Evolutionary conservation across 64 coral and sea anemone genomes (phyloP).

Genomic region (Porites lutea): DNA sequence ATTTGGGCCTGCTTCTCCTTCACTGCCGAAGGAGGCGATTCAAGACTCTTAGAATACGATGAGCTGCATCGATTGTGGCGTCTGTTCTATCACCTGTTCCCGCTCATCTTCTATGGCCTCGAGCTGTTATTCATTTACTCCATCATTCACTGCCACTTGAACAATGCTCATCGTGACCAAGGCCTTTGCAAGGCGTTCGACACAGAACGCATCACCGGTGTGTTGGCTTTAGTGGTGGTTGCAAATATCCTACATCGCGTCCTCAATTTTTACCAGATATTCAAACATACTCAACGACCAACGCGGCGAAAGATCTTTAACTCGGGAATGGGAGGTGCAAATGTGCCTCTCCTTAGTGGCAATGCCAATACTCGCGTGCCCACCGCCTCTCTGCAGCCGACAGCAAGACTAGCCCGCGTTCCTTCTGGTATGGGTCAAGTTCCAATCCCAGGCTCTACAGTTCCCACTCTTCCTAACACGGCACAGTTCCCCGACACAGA

Average conservation of each 20-base stretch:
- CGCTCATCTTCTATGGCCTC: not conserved
- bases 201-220: not conserved
- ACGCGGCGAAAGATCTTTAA: not conserved
- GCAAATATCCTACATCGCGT: not conserved
- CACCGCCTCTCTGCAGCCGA: too few species aligned
- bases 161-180: not conserved
- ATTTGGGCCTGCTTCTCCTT: not conserved
- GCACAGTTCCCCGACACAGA: too few species aligned
- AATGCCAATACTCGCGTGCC: too few species aligned
- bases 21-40: not conserved
- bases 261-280: not conserved
- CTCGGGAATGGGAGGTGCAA: too few species aligned
- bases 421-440: too few species aligned
- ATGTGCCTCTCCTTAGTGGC: not conserved
- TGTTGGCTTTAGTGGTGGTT: not conserved
- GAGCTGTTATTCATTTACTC: not conserved
- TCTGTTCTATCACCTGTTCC: not conserved
- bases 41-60: not conserved
- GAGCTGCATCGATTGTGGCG: not conserved
- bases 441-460: too few species aligned
- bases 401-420: too few species aligned
- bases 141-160: not conserved
- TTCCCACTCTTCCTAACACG: too few species aligned
- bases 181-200: not conserved
- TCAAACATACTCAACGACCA: not conserved